Conservation (phyloP, 2,797 vertebrate species). For the Serranus cabrilla region DNA sequence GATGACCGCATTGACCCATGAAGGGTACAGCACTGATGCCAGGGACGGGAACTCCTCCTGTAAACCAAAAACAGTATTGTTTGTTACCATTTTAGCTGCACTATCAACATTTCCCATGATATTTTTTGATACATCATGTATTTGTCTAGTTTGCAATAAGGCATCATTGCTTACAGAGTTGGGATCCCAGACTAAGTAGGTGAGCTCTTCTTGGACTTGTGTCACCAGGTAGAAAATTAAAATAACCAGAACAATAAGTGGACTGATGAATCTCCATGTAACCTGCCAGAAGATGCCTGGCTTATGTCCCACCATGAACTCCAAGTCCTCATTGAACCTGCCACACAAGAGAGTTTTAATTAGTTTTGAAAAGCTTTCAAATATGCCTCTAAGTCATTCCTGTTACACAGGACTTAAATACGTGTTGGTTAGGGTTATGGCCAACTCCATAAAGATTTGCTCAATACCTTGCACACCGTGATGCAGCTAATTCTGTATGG, state of each 20-base stretch:
- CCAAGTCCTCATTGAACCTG: slow-evolving; percentile 92
- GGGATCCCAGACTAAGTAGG: slow-evolving; percentile 90
- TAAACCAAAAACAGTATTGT: slow-evolving; percentile 45
- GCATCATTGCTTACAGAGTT: slow-evolving; percentile 83
- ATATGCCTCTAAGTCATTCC: neutral
- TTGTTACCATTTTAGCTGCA: slow-evolving; percentile 15
- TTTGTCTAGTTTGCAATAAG: neutral
- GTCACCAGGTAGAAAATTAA: slow-evolving; percentile 91
- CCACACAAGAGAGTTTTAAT: slow-evolving; percentile 3
- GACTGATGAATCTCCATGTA: slow-evolving; percentile 90
- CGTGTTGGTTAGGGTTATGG: too few relatives aligned
- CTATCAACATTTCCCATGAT: neutral
- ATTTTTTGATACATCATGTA: too few relatives aligned
- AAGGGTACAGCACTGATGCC: slow-evolving; percentile 80
- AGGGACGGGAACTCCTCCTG: slow-evolving; percentile 75
- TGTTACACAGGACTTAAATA: neutral
- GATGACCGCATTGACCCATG: slow-evolving; percentile 88
- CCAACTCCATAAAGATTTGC: neutral
- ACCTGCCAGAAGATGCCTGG: slow-evolving; percentile 93
- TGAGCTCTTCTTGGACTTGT: slow-evolving; percentile 79
- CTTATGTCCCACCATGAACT: slow-evolving; percentile 93
- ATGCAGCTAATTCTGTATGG: neutral
- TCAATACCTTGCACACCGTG: neutral
- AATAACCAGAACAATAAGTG: slow-evolving; percentile 90
- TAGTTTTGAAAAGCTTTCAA: neutral